A percentile compares a stretch with the other conserved stretches of the same genome.
These are phyloP conservation scores for Crocodylus rhombifer DNA, from an alignment of 2,797 vertebrate species.

Conservation along the genomic window DNA sequence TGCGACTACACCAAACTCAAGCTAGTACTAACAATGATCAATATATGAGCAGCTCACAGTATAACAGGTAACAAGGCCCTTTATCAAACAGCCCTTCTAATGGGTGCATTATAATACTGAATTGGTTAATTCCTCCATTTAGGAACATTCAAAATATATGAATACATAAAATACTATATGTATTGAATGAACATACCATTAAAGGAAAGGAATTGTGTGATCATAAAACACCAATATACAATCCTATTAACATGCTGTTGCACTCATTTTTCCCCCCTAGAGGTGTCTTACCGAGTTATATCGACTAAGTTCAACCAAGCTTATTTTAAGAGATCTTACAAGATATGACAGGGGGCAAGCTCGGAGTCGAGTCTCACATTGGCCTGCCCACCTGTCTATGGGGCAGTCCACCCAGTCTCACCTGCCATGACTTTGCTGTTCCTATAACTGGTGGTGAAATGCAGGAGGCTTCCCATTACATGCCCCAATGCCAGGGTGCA, in stretches of 20 bases:
- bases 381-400: too few relatives aligned
- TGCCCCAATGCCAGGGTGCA: too few relatives aligned
- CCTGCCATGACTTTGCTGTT: too few relatives aligned
- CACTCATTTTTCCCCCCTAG: neutral
- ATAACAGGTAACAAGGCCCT: too few relatives aligned
- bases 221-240: neutral
- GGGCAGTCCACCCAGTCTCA: too few relatives aligned
- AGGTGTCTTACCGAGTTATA: neutral
- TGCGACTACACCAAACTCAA: too few relatives aligned
- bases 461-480: too few relatives aligned
- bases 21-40: too few relatives aligned
- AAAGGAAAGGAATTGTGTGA: neutral
- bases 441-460: too few relatives aligned
- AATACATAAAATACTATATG: neutral
- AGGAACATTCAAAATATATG: neutral
- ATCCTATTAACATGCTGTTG: neutral
- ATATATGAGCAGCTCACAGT: too few relatives aligned
- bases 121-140: neutral
- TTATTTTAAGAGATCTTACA: neutral
- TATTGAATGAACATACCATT: neutral
- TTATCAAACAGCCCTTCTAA: neutral
- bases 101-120: neutral
- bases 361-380: too few relatives aligned
- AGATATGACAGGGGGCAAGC: neutral
- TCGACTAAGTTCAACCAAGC: neutral